Base-by-base conservation (phyloP, 2,797 vertebrate species). In the Anguilla anguilla region DNA sequence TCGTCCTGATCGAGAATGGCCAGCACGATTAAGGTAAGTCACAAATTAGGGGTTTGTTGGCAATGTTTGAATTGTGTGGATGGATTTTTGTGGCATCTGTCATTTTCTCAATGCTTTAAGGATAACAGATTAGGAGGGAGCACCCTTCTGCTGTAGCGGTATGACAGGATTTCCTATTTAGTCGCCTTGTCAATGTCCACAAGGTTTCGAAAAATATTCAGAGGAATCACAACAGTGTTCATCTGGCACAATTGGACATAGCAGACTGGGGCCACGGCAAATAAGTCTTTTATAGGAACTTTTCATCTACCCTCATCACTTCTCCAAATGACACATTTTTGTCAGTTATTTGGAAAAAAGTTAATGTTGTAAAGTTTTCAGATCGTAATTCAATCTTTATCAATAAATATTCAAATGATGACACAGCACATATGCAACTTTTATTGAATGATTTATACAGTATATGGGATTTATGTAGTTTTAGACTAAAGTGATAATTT, bases 21-120 rank as follows among this genome's bases (percentile, higher is more conserved):
- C 92, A 97, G 97, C 95, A 97, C 97, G 88, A 97, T 98, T 92
- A 97, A 97, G 97, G 97, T 98, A 97, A 97, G 97, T 91, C 91
- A 88, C 91, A 91, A 91, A 89, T 92, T 89, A 88, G 93, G 90
- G 91, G 87, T 67, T 2, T 25, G 90, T 88, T 92, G 43, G 10
- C 15, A 49, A 61, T 35, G 55, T 94, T 90, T 92, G 92, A 93
- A 95, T 96, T 97, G 96, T 94, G 93, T 92, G 91, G 6, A 79
- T 72, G 83, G 19, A 2, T 25, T 82, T 88, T 88, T 43, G n/a
- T 13, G 11, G 19, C 3, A 25, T 81, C 43, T 10, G 46, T 82
- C 43, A n/a, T 39, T 90, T 82, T 88, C 43, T 59, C 88, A 77
- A 9, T 72, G 57, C 61, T 87, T 28, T 86, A 83, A 53, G 57